phyloP scores from a whole-genome alignment of 2,888 invertebrate genomes.

The Thymelicus lineola region DNA sequence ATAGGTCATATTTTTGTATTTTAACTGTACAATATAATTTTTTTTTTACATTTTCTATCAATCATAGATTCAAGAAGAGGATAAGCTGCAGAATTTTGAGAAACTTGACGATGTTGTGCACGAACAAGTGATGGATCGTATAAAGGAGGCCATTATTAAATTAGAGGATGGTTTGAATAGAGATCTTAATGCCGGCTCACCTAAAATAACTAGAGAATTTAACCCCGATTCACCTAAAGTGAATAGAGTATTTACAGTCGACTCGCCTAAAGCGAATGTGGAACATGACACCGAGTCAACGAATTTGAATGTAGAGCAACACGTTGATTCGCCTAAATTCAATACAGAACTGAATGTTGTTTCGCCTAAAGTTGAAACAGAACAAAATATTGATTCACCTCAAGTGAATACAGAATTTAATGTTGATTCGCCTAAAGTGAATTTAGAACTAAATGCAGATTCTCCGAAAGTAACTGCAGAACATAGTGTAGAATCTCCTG shows the following conservation, averaged over 20 bases:
- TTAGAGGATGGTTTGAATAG: constrained; percentile 67
- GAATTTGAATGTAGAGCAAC: neutral
- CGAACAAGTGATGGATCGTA: constrained; percentile 70
- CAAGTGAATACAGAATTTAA: too few relatives aligned
- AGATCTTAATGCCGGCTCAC: constrained; percentile 50
- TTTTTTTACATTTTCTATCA: neutral
- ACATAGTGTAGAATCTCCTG: neutral
- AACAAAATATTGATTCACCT: constrained; percentile 14
- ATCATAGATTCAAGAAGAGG: constrained; percentile 65
- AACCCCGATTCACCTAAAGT: constrained; percentile 2
- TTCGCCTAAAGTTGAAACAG: constrained; percentile 48
- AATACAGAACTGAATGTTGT: constrained; percentile 51
- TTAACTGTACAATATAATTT: neutral
- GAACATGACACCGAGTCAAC: neutral
- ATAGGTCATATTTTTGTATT: too few relatives aligned
- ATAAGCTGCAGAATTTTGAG: constrained; percentile 71
- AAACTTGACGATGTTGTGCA: constrained; percentile 63
- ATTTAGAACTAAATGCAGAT: too few relatives aligned
- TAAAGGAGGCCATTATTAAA: constrained; percentile 75
- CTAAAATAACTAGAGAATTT: constrained; percentile 45
- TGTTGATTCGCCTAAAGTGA: too few relatives aligned
- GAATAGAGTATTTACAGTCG: neutral
- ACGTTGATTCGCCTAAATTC: constrained; percentile 37
- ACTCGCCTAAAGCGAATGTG: neutral
- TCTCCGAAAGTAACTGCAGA: neutral